A percentile compares a stretch with the other conserved stretches of the same genome.
Conservation (phyloP, 2,888 invertebrate species). For the Platerodrilus igneus region DNA sequence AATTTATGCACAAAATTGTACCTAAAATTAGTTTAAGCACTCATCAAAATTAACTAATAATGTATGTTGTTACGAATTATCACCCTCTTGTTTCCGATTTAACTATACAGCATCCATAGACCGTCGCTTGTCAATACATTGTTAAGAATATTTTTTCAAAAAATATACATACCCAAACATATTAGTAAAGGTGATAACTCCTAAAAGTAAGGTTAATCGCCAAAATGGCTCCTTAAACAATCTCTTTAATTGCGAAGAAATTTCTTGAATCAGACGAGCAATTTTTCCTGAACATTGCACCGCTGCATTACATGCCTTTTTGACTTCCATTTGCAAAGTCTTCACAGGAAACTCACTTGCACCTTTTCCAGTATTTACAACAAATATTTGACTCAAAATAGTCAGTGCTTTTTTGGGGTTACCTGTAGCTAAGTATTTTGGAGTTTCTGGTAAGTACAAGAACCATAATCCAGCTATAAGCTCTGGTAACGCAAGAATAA, state of each 20-base stretch:
- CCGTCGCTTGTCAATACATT: too few species aligned
- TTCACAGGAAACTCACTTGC: constrained; percentile 51
- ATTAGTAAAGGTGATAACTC: constrained; percentile 61
- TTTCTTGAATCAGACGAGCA: constrained; percentile 49
- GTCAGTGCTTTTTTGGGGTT: constrained; percentile 55
- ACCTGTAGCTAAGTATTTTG: constrained; percentile 68
- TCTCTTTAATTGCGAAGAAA: constrained; percentile 55
- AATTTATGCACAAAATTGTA: constrained; percentile 4
- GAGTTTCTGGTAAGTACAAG: constrained; percentile 68
- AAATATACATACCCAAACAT: constrained; percentile 61
- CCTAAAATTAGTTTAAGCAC: constrained; percentile 1
- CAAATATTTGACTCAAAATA: constrained; percentile 59
- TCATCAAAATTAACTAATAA: background rate
- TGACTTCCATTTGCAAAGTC: constrained; percentile 12
- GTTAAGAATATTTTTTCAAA: too few species aligned
- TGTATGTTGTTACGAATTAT: too few species aligned
- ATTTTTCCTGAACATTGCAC: constrained; percentile 35
- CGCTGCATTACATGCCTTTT: constrained; percentile 6
- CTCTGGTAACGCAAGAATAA: constrained; percentile 62
- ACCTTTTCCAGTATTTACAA: constrained; percentile 50
- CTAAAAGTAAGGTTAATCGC: constrained; percentile 54
- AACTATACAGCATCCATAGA: too few species aligned
- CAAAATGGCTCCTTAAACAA: constrained; percentile 55
- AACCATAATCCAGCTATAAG: constrained; percentile 57
- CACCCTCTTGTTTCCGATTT: too few species aligned